phyloP scores from a whole-genome alignment of 2,888 invertebrate genomes.

The Carterocephalus palaemon region DNA sequence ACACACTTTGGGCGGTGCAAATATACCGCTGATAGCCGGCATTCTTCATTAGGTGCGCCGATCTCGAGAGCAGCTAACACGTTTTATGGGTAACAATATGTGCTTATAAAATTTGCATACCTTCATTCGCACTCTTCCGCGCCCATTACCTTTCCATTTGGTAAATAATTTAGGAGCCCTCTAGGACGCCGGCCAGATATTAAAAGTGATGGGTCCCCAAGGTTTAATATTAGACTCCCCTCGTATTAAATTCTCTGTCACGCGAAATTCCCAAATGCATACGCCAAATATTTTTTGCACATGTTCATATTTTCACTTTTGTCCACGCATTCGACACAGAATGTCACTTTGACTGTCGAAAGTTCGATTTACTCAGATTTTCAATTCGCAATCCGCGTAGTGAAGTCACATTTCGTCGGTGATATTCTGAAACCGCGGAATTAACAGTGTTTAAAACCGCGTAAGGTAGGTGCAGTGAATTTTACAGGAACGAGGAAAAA shows the following conservation, averaged over 20 bases:
- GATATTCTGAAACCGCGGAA: no score
- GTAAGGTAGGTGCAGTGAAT: no score
- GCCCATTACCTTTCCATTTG: constrained; percentile 78
- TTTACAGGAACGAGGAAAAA: no score
- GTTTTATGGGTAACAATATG: constrained; percentile 66
- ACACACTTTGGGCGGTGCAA: constrained; percentile 50
- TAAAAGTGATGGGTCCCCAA: constrained; percentile 78
- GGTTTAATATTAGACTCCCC: constrained; percentile 79
- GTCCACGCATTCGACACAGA: constrained; percentile 73
- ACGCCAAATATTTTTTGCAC: constrained; percentile 77
- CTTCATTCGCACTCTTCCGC: constrained; percentile 73
- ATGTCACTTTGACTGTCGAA: constrained; percentile 58
- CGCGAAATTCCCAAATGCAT: constrained; percentile 78
- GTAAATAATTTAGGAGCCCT: constrained; percentile 78
- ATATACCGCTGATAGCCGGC: constrained; percentile 44
- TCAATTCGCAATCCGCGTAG: constrained; percentile 34
- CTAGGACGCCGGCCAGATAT: constrained; percentile 75
- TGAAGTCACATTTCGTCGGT: constrained; percentile 27
- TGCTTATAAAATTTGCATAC: constrained; percentile 77
- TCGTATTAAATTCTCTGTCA: constrained; percentile 78
- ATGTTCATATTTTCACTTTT: constrained; percentile 74
- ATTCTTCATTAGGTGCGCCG: constrained; percentile 61
- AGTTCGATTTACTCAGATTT: constrained; percentile 53
- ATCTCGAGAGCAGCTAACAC: constrained; percentile 52
- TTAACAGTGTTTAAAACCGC: no score